These are phyloP conservation scores for Dryocosmus kuriphilus DNA, from an alignment of 2,888 invertebrate species.

Conservation along the genomic window DNA sequence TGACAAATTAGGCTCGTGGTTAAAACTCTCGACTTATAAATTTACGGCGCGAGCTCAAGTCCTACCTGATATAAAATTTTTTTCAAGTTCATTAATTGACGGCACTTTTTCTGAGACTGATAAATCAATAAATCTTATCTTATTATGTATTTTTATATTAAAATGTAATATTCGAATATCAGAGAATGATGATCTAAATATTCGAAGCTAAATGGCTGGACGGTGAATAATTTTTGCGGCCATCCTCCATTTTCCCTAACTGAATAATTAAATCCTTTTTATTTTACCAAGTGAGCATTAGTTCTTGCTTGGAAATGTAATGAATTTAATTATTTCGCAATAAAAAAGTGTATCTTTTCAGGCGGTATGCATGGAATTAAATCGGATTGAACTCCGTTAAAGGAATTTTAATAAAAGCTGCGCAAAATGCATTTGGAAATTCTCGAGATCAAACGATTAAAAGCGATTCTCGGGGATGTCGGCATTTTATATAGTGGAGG, in stretches of 20 bases:
- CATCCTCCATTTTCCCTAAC: not conserved
- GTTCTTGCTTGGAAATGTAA: not conserved
- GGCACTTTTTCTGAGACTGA: too few relatives aligned
- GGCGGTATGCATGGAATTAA: not conserved
- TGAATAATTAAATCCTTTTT: not conserved
- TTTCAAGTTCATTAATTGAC: too few relatives aligned
- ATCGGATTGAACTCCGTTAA: not conserved
- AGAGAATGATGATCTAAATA: too few relatives aligned
- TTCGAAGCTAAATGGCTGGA: too few relatives aligned
- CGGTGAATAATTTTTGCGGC: not conserved
- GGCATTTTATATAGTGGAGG: not conserved
- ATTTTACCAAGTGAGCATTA: not conserved
- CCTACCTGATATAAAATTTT: too few relatives aligned
- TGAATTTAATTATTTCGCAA: not conserved
- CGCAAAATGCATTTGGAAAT: not conserved
- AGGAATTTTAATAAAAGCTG: constrained; percentile 4
- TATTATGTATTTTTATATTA: too few relatives aligned
- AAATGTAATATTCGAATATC: too few relatives aligned
- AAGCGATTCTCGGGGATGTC: not conserved
- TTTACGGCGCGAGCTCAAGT: too few relatives aligned
- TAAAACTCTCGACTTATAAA: too few relatives aligned
- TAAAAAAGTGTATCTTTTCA: not conserved
- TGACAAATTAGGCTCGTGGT: too few relatives aligned
- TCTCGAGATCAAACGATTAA: not conserved
- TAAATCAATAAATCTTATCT: too few relatives aligned